phyloP scores from a whole-genome alignment of 2,797 vertebrate genomes.

The Sebastes cheni region DNA sequence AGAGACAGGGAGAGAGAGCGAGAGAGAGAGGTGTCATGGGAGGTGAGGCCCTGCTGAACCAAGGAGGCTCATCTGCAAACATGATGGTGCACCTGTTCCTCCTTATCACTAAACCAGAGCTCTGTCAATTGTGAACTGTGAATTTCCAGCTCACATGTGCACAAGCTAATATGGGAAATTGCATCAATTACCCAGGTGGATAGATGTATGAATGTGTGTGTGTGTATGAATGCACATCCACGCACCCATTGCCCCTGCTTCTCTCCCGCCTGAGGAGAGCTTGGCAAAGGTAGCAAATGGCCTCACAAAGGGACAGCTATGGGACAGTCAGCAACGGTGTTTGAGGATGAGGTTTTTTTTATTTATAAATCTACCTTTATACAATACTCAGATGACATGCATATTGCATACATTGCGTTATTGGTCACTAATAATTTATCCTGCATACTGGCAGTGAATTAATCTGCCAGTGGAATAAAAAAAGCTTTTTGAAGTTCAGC shows the following conservation, averaged over 20 bases:
- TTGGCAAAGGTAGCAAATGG: background rate
- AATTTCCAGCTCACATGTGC: too few species aligned
- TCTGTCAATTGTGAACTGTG: too few species aligned
- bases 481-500: background rate
- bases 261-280: background rate
- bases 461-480: background rate
- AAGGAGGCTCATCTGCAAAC: too few species aligned
- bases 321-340: background rate
- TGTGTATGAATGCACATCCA: too few species aligned
- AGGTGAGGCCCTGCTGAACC: conserved; percentile 9
- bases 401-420: background rate
- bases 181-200: too few species aligned
- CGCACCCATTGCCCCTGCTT: background rate
- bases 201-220: too few species aligned
- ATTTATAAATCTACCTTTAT: background rate
- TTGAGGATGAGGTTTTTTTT: background rate
- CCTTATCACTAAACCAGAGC: too few species aligned
- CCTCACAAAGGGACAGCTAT: background rate
- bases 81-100: too few species aligned
- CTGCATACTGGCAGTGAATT: background rate
- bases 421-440: background rate
- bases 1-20: background rate
- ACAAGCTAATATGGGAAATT: too few species aligned
- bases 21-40: background rate
- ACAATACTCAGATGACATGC: background rate